Evolutionary conservation across 1,140 invertebrate species (phyloP).

Genomic region (Drosophila sturtevanti): DNA sequence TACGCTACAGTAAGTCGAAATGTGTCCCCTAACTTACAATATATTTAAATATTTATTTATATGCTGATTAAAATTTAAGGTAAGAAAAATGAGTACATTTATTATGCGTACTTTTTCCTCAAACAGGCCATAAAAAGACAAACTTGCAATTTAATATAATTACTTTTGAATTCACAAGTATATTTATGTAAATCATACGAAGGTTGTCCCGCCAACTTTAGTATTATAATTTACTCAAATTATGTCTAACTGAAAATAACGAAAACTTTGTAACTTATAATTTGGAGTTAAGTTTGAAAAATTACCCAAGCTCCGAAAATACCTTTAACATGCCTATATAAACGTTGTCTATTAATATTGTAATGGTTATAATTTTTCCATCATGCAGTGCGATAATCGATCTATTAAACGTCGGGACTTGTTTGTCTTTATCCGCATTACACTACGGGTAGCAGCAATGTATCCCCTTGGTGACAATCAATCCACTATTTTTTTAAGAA

Average conservation of each 20-base stretch:
- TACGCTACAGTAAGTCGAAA: no score
- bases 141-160: not conserved
- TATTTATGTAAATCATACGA: not conserved
- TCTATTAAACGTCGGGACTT: slow-evolving; percentile 53
- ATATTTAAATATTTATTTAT: no score
- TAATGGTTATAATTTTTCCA: not conserved
- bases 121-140: not conserved
- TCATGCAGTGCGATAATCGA: not conserved
- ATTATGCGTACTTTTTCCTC: not conserved
- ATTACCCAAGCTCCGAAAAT: not conserved
- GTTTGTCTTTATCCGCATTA: slow-evolving; percentile 61
- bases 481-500: slow-evolving; percentile 12
- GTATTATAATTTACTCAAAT: slow-evolving; percentile 44
- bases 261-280: slow-evolving; percentile 22
- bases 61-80: no score
- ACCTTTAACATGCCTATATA: slow-evolving; percentile 23
- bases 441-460: slow-evolving; percentile 64
- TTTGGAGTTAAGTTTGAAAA: slow-evolving; percentile 24
- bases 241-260: slow-evolving; percentile 10
- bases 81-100: not conserved
- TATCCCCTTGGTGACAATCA: slow-evolving; percentile 49
- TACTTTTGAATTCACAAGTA: not conserved
- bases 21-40: no score
- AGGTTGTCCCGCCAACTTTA: not conserved
- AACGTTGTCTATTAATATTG: not conserved